These are phyloP conservation scores for Drosophila equinoxialis DNA, from an alignment of 1,140 invertebrate genomes.

Conservation along the genomic window DNA sequence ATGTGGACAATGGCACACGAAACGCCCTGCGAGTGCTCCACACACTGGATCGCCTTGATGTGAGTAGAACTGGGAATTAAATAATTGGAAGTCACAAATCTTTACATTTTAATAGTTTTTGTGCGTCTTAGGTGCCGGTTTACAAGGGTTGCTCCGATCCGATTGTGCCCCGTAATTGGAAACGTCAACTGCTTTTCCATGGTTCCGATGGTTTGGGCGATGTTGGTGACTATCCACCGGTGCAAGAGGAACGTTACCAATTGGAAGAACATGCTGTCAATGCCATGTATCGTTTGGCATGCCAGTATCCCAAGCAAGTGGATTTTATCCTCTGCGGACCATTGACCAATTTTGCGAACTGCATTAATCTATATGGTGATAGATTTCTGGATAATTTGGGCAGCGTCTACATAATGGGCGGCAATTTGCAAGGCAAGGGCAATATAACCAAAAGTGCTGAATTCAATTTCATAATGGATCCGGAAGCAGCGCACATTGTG, in stretches of 20 bases:
- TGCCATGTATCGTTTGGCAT: slow-evolving; percentile 84
- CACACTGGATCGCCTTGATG: slow-evolving; percentile 83
- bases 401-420: slow-evolving; percentile 89
- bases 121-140: slow-evolving; percentile 85
- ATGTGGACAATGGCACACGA: slow-evolving; percentile 84
- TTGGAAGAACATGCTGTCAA: slow-evolving; percentile 60
- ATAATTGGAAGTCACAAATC: not conserved
- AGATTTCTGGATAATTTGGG: slow-evolving; percentile 86
- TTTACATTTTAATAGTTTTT: not conserved
- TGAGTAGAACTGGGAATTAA: slow-evolving; percentile 78
- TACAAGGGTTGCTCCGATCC: slow-evolving; percentile 84
- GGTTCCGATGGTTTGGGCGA: slow-evolving; percentile 88
- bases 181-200: slow-evolving; percentile 36
- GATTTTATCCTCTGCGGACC: slow-evolving; percentile 84
- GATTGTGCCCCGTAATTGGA: slow-evolving; percentile 48
- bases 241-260: slow-evolving; percentile 11
- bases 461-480: slow-evolving; percentile 91
- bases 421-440: slow-evolving; percentile 87
- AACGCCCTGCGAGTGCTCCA: slow-evolving; percentile 86
- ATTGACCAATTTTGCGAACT: slow-evolving; percentile 90
- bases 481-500: slow-evolving; percentile 90
- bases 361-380: slow-evolving; percentile 87
- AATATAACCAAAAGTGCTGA: slow-evolving; percentile 88
- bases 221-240: slow-evolving; percentile 41
- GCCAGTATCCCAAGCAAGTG: slow-evolving; percentile 38